Conservation (phyloP, 2,888 invertebrate species). For the Heterodera filipjevi region DNA sequence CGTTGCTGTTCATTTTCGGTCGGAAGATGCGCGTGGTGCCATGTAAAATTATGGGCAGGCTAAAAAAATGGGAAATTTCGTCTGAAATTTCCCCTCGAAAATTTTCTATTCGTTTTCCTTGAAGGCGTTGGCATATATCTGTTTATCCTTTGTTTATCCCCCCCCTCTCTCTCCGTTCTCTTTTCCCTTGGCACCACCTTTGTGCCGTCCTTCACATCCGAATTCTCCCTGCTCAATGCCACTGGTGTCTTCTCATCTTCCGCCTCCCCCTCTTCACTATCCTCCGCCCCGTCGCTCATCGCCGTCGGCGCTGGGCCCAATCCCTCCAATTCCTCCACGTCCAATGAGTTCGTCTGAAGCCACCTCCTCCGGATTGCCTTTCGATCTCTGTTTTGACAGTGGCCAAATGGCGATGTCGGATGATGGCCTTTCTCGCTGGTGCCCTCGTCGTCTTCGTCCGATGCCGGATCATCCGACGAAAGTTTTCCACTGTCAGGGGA, state of each 20-base stretch:
- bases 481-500: conserved; percentile 27
- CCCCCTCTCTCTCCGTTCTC: background rate
- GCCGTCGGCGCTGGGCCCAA: background rate
- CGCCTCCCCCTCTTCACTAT: conserved; percentile 10
- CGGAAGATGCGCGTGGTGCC: background rate
- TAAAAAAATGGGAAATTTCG: background rate
- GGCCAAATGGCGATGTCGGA: background rate
- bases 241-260: conserved; percentile 37
- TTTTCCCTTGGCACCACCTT: conserved; percentile 11
- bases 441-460: background rate
- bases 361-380: background rate
- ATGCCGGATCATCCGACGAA: conserved; percentile 21
- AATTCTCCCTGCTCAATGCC: conserved; percentile 49
- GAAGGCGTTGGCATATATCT: too few species aligned
- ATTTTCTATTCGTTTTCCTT: background rate
- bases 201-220: conserved; percentile 43
- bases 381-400: background rate
- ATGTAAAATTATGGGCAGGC: background rate
- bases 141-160: background rate
- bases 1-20: background rate
- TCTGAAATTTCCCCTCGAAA: too few species aligned
- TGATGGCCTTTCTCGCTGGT: background rate
- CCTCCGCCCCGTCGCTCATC: background rate
- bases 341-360: conserved; percentile 12
- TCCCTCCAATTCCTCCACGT: conserved; percentile 15